These are phyloP conservation scores for Harpagoxenus sublaevis DNA, from an alignment of 2,888 invertebrate genomes.

Conservation along the genomic window DNA sequence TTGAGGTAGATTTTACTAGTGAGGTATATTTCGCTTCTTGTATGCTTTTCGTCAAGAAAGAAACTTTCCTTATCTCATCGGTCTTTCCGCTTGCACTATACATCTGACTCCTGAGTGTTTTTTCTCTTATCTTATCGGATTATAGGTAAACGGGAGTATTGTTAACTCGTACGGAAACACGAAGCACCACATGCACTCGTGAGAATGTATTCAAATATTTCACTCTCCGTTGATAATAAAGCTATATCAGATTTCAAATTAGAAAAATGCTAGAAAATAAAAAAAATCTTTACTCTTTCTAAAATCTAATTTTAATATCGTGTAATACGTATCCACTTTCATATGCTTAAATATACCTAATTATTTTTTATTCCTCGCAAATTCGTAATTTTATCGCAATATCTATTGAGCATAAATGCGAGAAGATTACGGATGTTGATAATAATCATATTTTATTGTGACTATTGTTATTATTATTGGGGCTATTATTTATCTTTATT, in stretches of 20 bases:
- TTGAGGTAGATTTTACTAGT: not conserved
- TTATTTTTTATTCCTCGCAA: not conserved
- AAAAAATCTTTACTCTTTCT: not conserved
- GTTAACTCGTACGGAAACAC: constrained; percentile 8
- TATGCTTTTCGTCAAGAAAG: not conserved
- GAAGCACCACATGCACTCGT: not conserved
- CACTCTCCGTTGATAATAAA: not conserved
- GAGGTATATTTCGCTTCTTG: not conserved
- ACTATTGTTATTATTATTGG: not conserved
- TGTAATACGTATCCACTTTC: not conserved
- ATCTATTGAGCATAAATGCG: not conserved
- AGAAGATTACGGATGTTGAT: not conserved
- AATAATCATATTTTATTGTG: not conserved
- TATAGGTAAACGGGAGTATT: constrained; percentile 23
- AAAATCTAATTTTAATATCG: not conserved
- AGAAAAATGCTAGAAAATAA: not conserved
- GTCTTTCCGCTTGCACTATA: not conserved
- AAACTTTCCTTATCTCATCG: constrained; percentile 3
- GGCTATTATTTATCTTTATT: not conserved
- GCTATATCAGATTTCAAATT: not conserved
- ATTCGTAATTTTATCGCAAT: not conserved
- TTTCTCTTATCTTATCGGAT: constrained; percentile 23
- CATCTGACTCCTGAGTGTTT: not conserved
- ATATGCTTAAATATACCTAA: not conserved
- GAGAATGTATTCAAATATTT: not conserved